Conservation (phyloP, 2,113 vertebrate species). For the Peromyscus californicus region DNA sequence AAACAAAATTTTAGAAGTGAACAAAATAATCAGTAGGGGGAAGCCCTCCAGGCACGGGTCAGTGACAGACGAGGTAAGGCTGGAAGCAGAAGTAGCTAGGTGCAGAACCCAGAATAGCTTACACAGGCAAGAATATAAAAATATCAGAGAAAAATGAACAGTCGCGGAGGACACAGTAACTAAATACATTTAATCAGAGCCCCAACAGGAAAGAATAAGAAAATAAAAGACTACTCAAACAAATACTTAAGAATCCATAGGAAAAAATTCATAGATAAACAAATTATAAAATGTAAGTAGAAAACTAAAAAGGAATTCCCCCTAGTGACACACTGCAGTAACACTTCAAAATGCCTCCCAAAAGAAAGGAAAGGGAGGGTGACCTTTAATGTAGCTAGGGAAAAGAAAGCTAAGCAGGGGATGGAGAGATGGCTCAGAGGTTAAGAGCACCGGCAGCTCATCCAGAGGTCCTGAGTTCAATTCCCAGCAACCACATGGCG, state of each 20-base stretch:
- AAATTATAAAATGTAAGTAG: slow-evolving; percentile 6
- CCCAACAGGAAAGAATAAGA: slow-evolving; percentile 2
- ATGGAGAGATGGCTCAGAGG: too few relatives aligned
- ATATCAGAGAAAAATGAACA: slow-evolving; percentile 31
- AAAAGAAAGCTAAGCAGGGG: background rate
- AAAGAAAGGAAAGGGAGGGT: background rate
- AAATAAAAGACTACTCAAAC: slow-evolving; percentile 53
- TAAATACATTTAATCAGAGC: background rate
- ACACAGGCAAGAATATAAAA: slow-evolving; percentile 20
- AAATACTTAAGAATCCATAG: slow-evolving; percentile 2
- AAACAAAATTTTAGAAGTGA: slow-evolving; percentile 34
- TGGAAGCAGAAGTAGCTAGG: background rate
- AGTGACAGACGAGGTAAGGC: background rate
- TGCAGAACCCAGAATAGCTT: background rate
- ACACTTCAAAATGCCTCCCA: background rate
- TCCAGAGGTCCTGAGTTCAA: too few relatives aligned
- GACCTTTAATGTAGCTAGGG: background rate
- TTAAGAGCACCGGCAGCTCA: too few relatives aligned
- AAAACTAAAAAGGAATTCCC: slow-evolving; percentile 36
- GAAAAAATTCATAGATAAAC: slow-evolving; percentile 27
- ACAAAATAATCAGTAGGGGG: background rate
- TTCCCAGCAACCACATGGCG: too few relatives aligned
- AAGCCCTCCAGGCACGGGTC: background rate
- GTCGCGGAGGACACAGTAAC: background rate
- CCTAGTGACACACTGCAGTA: background rate